Evolutionary conservation across 2,113 vertebrate genomes (phyloP).

Genomic region (Hippocampus abdominalis): DNA sequence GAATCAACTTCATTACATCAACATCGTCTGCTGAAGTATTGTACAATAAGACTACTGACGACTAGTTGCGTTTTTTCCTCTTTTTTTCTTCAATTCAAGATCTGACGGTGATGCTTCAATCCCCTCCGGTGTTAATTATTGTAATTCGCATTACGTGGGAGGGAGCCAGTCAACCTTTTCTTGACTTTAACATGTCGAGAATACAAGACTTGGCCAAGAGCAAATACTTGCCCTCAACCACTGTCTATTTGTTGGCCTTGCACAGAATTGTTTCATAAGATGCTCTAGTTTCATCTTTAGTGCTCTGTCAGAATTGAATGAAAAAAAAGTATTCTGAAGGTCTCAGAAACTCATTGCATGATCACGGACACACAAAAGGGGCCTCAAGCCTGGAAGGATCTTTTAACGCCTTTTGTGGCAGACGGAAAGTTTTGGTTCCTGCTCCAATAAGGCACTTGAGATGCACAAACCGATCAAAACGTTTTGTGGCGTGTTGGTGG

Average conservation of each 20-base stretch:
- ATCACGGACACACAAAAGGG: neutral
- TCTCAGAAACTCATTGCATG: conserved; percentile 3
- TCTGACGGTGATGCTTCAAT: conserved; percentile 4
- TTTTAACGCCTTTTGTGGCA: too few species aligned
- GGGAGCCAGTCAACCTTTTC: conserved; percentile 2
- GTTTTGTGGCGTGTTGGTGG: too few species aligned
- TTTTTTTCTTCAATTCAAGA: neutral
- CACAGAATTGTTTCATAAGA: conserved; percentile 18
- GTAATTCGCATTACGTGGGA: conserved; percentile 4
- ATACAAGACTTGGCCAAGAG: conserved; percentile 7
- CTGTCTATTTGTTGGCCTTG: conserved; percentile 2
- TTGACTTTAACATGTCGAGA: conserved; percentile 7
- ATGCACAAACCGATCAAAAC: too few species aligned
- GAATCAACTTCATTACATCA: too few species aligned
- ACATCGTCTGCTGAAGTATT: neutral
- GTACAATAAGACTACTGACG: neutral
- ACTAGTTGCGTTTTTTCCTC: too few species aligned
- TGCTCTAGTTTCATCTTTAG: conserved; percentile 2
- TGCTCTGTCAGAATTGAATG: conserved; percentile 7
- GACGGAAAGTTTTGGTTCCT: too few species aligned
- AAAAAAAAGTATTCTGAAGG: neutral
- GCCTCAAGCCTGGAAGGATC: neutral
- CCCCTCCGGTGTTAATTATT: conserved; percentile 5
- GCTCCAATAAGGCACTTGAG: too few species aligned
- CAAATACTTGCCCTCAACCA: neutral